Evolutionary conservation across 2,113 vertebrate genomes (phyloP).

Genomic region (Atrichornis clamosus): DNA sequence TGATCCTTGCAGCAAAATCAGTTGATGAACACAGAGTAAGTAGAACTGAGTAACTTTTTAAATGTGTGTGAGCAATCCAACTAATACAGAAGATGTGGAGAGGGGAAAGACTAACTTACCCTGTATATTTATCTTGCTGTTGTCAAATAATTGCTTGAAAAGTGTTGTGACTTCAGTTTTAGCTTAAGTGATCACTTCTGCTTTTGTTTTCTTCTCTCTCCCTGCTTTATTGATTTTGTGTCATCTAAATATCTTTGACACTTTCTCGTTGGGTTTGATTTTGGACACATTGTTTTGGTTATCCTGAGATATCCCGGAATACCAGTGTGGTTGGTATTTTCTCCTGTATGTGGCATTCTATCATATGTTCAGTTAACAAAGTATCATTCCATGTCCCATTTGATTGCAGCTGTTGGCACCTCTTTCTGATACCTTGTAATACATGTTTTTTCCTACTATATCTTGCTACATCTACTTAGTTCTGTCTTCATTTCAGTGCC

Average conservation of each 20-base stretch:
- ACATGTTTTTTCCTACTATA: rapidly evolving
- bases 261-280: not conserved
- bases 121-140: not conserved
- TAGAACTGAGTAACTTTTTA: not conserved
- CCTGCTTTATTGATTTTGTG: not conserved
- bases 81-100: not conserved
- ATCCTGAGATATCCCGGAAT: not conserved
- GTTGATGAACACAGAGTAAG: conserved; percentile 90
- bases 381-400: not conserved
- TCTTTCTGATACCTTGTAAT: not conserved
- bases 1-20: conserved; percentile 94
- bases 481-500: not conserved
- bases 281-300: not conserved
- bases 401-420: not conserved
- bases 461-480: not conserved
- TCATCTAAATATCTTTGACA: not conserved
- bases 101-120: not conserved
- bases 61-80: not conserved
- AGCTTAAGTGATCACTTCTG: not conserved
- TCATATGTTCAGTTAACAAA: not conserved
- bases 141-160: not conserved
- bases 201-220: not conserved
- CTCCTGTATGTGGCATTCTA: not conserved
- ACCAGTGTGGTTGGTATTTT: not conserved
- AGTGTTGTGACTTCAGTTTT: not conserved